phyloP scores from a whole-genome alignment of 2,113 vertebrate genomes.

The Trichechus manatus region DNA sequence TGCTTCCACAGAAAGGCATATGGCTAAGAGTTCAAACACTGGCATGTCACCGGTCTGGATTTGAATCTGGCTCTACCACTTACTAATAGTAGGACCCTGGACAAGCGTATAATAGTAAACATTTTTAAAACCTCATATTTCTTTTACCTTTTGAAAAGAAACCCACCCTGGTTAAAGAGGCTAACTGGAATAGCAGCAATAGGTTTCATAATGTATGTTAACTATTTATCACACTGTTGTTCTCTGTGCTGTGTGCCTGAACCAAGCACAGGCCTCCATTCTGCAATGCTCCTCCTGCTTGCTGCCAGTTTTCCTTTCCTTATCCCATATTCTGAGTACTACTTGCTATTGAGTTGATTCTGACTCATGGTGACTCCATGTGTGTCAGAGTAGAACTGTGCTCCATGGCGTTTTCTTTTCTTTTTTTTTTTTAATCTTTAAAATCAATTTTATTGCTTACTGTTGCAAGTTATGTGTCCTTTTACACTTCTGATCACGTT shows the following conservation, averaged over 20 bases:
- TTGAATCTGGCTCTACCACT: not conserved
- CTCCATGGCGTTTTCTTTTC: not conserved
- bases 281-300: not conserved
- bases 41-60: not conserved
- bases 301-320: not conserved
- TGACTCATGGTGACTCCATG: not conserved
- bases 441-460: not conserved
- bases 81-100: not conserved
- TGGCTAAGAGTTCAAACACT: not conserved
- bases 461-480: not conserved
- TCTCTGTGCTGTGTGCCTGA: not conserved
- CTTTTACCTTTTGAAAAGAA: conserved; percentile 52
- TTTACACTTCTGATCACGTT: not conserved
- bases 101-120: not conserved
- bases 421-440: not conserved
- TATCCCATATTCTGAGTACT: not conserved
- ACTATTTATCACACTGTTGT: not conserved
- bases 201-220: not conserved
- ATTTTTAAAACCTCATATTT: not conserved
- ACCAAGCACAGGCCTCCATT: not conserved
- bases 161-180: not conserved
- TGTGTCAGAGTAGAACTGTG: not conserved
- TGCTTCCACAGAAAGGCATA: not conserved
- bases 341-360: not conserved
- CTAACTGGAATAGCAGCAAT: not conserved